Base-by-base conservation (phyloP, 2,113 vertebrate genomes). In the Butorides virescens region DNA sequence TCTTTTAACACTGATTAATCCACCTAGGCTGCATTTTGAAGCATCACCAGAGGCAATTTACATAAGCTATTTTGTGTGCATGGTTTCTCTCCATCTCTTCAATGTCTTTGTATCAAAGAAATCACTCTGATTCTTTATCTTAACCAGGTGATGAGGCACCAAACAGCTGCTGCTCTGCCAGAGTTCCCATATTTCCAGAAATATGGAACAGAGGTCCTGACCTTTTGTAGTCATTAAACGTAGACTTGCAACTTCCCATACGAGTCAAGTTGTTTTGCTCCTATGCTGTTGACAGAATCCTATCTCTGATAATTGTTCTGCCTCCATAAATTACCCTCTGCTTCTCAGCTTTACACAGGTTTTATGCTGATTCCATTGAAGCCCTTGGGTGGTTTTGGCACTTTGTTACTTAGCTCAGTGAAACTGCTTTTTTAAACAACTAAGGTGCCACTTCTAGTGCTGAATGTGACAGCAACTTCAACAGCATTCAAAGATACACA, bases 1-100 rank as follows among this genome's bases (percentile, higher is more conserved):
- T 76, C 78, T 95, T 96, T 91, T 84, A 82, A 86, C 61, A 70
- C 26, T 70, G 79, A 72, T 95, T 90, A 92, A 95, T 93, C 66
- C 61, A 82, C 44, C 37, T 44, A 86, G 72, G 36, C 67, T 93
- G 17, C 71, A 63, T 77, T 95, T 82, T 86, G 86, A 96, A 96
- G 34, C 88, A 77, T 62, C 61, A 92, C 67, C 86, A 82, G 82
- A 95, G 75, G 74, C 74, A 90, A 94, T 87, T 95, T 87, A 50
- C 72, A 82, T 72, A 90, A 89, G 11, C 36, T 78, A 22, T 90
- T 92, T 95, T 77, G 47, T 73, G 15, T 80, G 17, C 50, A 29
- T 22, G 18, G 11, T 46, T 92, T 83, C 93, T 89, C 76, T 84
- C 58, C 34, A 53, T 93, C 65, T 88, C 97, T 96, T 93, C 46